phyloP scores from a whole-genome alignment of 2,888 invertebrate genomes.

The Acleris laterana region DNA sequence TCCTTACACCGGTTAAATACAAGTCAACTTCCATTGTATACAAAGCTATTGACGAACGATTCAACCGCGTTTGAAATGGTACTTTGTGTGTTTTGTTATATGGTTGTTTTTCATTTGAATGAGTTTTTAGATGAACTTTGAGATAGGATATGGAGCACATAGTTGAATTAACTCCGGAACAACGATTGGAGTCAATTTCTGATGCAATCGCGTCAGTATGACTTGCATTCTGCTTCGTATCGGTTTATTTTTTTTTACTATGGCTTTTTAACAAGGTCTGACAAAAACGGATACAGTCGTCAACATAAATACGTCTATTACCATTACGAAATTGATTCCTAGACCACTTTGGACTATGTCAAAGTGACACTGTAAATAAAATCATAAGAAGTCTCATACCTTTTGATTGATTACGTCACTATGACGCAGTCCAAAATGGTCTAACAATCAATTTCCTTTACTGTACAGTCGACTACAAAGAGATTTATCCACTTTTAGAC shows the following conservation, averaged over 20 bases:
- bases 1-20: slow-evolving; percentile 25
- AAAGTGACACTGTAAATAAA: too few relatives aligned
- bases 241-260: background rate
- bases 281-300: background rate
- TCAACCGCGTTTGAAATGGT: background rate
- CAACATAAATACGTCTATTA: too few relatives aligned
- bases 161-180: slow-evolving; percentile 46
- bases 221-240: background rate
- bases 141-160: slow-evolving; percentile 55
- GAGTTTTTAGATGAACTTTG: slow-evolving; percentile 41
- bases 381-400: too few relatives aligned
- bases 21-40: background rate
- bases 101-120: slow-evolving; percentile 14
- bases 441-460: too few relatives aligned
- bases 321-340: too few relatives aligned
- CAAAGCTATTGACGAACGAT: background rate
- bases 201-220: slow-evolving; percentile 21
- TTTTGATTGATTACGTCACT: too few relatives aligned
- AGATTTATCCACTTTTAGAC: too few relatives aligned
- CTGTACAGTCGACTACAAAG: too few relatives aligned
- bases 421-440: too few relatives aligned
- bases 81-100: slow-evolving; percentile 4
- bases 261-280: background rate
- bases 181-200: slow-evolving; percentile 20
- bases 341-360: too few relatives aligned